These are phyloP conservation scores for Cerceris rybyensis DNA, from an alignment of 2,888 invertebrate species.

Conservation along the genomic window DNA sequence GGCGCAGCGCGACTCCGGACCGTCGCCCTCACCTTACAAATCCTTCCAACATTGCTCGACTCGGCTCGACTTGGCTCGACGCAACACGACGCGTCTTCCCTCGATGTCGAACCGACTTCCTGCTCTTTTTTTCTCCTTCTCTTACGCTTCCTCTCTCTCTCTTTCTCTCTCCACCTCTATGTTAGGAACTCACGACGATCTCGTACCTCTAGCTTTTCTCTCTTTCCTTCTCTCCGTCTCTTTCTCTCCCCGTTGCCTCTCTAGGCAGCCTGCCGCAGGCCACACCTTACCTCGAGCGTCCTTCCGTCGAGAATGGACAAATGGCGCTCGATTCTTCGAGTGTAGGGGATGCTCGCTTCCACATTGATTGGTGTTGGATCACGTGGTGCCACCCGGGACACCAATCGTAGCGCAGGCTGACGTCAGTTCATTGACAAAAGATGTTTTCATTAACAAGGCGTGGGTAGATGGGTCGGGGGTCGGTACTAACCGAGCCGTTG, in stretches of 20 bases:
- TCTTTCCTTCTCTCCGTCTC: conserved; percentile 17
- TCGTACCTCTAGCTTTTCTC: conserved; percentile 4
- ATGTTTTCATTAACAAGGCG: conserved; percentile 81
- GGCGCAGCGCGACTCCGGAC: conserved; percentile 42
- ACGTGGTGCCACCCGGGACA: conserved; percentile 77
- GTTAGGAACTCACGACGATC: conserved; percentile 1
- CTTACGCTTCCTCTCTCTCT: background rate
- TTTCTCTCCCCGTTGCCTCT: conserved; percentile 15
- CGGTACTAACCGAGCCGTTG: conserved; percentile 65
- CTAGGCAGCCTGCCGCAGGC: conserved; percentile 64
- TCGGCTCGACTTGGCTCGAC: conserved; percentile 1
- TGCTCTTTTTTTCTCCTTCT: conserved; percentile 38
- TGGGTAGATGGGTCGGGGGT: conserved; percentile 73
- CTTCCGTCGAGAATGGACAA: conserved; percentile 78
- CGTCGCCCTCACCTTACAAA: conserved; percentile 64
- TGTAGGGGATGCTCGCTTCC: conserved; percentile 70
- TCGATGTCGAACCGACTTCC: conserved; percentile 43
- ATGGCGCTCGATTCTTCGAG: conserved; percentile 71
- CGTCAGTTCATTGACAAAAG: conserved; percentile 84
- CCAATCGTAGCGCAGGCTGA: conserved; percentile 79
- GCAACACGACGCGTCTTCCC: conserved; percentile 35
- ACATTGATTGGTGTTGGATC: conserved; percentile 79
- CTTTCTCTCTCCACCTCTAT: conserved; percentile 2
- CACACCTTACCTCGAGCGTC: conserved; percentile 79
- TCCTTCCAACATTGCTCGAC: conserved; percentile 61